Base-by-base conservation (phyloP, 1,140 invertebrate genomes). In the Drosophila kikkawai region DNA sequence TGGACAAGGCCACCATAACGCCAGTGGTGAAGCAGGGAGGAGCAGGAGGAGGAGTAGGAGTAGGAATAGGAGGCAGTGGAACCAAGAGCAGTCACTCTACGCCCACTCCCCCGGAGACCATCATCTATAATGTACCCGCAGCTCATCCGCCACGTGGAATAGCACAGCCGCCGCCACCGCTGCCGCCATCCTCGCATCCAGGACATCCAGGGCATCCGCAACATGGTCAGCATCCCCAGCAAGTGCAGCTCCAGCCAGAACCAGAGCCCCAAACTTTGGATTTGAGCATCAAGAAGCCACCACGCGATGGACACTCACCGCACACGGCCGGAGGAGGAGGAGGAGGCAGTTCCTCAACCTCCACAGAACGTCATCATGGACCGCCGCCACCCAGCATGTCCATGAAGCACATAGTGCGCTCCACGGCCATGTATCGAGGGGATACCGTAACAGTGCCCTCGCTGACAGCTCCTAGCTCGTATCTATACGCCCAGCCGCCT, bases 281-380 rank as follows among this genome's bases (percentile, higher is more conserved):
- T 90, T 91, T 98, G 41, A 97, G 96, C 82, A 96, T 97, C 17
- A 98, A 97, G 88, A 96, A 97, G 79, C 95, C 96, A 4, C 92
- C 96, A 19, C 94, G 95, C 17, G 95, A 94, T 22, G 86, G 86
- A 0, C 80, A 91, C 19, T 92, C 93, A 0, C 92, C 93, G 64
- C 94, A 95, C 78, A 94, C 94, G 36, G 83, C 12, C 26, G 22
- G 22, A n/a, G 56, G 44, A 13, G 8, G 39, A n/a, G 39, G 61
- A 15, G 56, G 44, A 13, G 7, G 39, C 41, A 41, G 66, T 22
- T 9, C 48, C 64, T 26, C 55, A 0, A 34, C 67, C 4, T 42
- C 59, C 0, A 29, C 50, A 1, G 81, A 84, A 0, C 63, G 83
- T 0, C 92, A 93, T 39, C 94, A 94, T 56, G 94, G 94, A 1